Evolutionary conservation across 2,888 invertebrate genomes (phyloP), one percentile per base, ranked within the genome.

Genomic region (Andrena flavipes): DNA sequence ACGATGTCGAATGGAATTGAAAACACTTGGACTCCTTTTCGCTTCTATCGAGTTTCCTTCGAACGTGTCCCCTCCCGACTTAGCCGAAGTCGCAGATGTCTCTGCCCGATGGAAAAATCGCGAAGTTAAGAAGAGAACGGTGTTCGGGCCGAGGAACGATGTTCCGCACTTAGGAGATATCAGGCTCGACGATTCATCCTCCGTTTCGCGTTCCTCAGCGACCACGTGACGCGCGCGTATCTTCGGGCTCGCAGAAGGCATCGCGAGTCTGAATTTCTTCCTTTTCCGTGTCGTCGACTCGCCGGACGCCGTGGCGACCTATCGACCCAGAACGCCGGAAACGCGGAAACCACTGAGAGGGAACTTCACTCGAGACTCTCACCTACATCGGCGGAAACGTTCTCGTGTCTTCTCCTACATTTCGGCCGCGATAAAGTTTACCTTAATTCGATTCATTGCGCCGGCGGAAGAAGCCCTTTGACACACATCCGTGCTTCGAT

Each of bases 291-390:
- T 42, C 49, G 23, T 33, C 54, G 26, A 7, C 23, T 13, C 8
- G 67, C 20, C 23, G 48, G 64, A 16, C 33, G 71, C 13, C 62
- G 77, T 35, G 64, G 75, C 75, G 42, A 68, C 67, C 76, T 70
- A 76, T 76, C 73, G 80, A 76, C 73, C 76, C 69, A 76, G 68
- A 76, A 76, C 68, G 76, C 69, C 62, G 48, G 73, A 30, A 64
- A 69, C 69, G 79, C 74, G 75, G 63, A 70, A 78, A 74, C 67
- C 64, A 49, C 70, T 56, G 70, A 74, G 82, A 71, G 65, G 54
- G 69, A 68, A 73, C 69, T 73, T 30, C 60, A 71, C 85, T 81
- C 73, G 84, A 78, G 76, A 48, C 26, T 13, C 67, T 75, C 60
- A 33, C 65, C 54, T 42, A 56, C 56, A 56, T 56, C 56, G n/a